Evolutionary conservation across 2,888 invertebrate genomes (phyloP).

Genomic region (Ephialtes manifestator): DNA sequence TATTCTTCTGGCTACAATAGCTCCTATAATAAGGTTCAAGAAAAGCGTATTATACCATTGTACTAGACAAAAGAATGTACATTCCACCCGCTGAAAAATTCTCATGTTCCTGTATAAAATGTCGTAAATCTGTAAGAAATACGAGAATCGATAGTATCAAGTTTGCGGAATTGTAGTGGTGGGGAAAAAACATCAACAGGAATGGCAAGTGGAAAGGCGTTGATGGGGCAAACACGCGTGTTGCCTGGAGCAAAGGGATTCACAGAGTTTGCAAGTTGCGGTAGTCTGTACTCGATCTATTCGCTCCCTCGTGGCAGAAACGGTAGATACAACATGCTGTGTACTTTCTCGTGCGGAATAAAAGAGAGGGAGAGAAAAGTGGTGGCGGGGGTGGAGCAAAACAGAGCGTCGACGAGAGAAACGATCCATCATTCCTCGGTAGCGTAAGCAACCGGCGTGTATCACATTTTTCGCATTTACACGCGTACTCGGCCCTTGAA

Average conservation of each 20-base stretch:
- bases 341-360: slow-evolving; percentile 23
- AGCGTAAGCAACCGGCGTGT: slow-evolving; percentile 61
- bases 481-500: slow-evolving; percentile 43
- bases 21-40: slow-evolving; percentile 1
- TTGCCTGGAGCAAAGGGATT: slow-evolving; percentile 18
- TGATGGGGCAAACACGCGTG: slow-evolving; percentile 25
- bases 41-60: slow-evolving; percentile 12
- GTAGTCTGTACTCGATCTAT: slow-evolving; percentile 5
- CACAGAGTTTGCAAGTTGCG: slow-evolving; percentile 41
- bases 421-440: slow-evolving; percentile 62
- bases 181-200: slow-evolving; percentile 38
- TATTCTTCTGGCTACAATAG: slow-evolving; percentile 12
- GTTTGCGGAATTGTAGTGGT: not conserved
- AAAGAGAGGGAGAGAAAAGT: slow-evolving; percentile 17
- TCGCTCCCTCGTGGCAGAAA: not conserved
- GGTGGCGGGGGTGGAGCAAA: not conserved
- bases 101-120: slow-evolving; percentile 6
- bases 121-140: slow-evolving; percentile 62
- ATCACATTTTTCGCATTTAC: slow-evolving; percentile 66
- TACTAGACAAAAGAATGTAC: slow-evolving; percentile 9
- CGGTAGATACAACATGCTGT: slow-evolving; percentile 12
- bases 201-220: slow-evolving; percentile 54
- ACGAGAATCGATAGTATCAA: slow-evolving; percentile 50
- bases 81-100: not conserved
- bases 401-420: slow-evolving; percentile 56